Conservation (phyloP, 2,113 vertebrate genomes). For the Hippocampus comes region DNA sequence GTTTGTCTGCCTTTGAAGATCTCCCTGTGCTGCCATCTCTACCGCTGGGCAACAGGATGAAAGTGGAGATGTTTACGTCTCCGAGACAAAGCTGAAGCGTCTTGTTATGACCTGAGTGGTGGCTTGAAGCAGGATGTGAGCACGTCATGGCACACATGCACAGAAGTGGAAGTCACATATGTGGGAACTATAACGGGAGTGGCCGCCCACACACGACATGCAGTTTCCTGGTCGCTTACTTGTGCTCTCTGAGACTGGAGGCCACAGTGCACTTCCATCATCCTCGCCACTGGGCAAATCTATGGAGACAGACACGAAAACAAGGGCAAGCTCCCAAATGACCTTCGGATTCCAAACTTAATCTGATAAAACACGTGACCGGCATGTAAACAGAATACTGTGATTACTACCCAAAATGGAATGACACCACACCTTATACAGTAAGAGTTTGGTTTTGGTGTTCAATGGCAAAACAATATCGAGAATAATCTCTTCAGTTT, state of each 20-base stretch:
- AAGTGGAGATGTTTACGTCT: constrained; percentile 60
- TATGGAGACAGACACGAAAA: constrained; percentile 31
- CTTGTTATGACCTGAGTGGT: constrained; percentile 57
- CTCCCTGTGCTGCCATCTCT: constrained; percentile 47
- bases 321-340: background rate
- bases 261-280: constrained; percentile 70
- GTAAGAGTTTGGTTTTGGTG: too few species aligned
- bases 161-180: background rate
- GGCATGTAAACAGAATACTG: background rate
- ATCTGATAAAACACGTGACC: background rate
- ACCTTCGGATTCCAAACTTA: too few species aligned
- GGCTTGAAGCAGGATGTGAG: constrained; percentile 50
- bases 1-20: constrained; percentile 44
- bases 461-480: background rate
- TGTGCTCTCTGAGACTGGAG: constrained; percentile 40
- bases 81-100: constrained; percentile 46
- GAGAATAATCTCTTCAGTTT: background rate
- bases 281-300: constrained; percentile 73
- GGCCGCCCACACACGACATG: background rate
- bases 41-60: constrained; percentile 48
- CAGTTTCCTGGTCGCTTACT: constrained; percentile 52
- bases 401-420: background rate
- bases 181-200: background rate
- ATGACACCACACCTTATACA: too few species aligned
- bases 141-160: constrained; percentile 27